Conservation (phyloP, 2,888 invertebrate species). For the Cinara cedri region DNA sequence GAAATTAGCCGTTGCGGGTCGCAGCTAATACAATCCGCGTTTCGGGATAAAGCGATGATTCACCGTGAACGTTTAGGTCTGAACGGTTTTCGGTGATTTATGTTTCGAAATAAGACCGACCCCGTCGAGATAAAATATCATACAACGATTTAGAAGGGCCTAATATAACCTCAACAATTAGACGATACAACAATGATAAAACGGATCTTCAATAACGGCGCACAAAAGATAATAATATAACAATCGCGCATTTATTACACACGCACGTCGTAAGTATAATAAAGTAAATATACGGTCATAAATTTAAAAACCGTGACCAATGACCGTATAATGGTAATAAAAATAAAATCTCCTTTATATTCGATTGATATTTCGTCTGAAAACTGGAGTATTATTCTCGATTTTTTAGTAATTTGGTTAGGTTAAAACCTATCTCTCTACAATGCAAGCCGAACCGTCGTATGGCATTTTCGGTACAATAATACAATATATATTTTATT, state of each 20-base stretch:
- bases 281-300: background rate
- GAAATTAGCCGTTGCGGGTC: background rate
- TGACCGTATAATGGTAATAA: too few relatives aligned
- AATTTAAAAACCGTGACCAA: background rate
- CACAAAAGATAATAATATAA: background rate
- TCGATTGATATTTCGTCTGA: too few relatives aligned
- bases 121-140: background rate
- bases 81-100: background rate
- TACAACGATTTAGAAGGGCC: background rate
- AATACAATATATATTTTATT: too few relatives aligned
- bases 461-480: too few relatives aligned
- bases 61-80: background rate
- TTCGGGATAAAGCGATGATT: background rate
- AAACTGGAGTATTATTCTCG: too few relatives aligned
- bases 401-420: too few relatives aligned
- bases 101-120: background rate
- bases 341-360: too few relatives aligned
- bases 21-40: background rate
- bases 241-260: too few relatives aligned
- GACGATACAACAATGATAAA: background rate
- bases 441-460: too few relatives aligned
- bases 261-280: background rate
- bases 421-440: background rate
- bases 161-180: background rate
- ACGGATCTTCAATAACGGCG: background rate